Conservation (phyloP, 2,888 invertebrate genomes). For the Ochropacha duplaris region DNA sequence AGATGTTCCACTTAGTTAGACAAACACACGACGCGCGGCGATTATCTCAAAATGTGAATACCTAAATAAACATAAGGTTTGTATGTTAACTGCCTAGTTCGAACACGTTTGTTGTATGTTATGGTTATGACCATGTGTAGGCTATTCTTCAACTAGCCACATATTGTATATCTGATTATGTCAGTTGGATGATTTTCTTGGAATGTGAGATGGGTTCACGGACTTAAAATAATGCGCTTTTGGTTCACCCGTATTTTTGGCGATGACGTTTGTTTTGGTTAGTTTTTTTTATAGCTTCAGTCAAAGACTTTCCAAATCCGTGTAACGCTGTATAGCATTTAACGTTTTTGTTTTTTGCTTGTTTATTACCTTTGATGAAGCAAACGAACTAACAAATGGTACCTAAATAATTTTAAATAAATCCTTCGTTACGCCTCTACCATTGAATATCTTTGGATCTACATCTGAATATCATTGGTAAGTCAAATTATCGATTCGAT, state of each 20-base stretch:
- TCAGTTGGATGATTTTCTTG: not conserved
- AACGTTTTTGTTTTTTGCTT: not conserved
- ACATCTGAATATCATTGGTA: no score
- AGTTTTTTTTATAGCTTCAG: not conserved
- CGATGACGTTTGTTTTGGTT: not conserved
- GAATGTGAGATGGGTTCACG: not conserved
- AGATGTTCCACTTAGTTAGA: constrained; percentile 55
- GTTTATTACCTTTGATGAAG: not conserved
- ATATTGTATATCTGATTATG: not conserved
- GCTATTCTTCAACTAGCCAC: not conserved
- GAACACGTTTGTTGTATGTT: constrained; percentile 4
- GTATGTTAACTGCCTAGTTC: constrained; percentile 22
- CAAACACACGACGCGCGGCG: constrained; percentile 42
- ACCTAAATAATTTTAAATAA: not conserved
- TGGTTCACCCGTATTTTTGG: not conserved
- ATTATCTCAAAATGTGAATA: constrained; percentile 36
- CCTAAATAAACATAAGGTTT: constrained; percentile 25
- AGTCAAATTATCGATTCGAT: not conserved
- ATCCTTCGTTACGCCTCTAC: not conserved
- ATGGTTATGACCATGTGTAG: constrained; percentile 1
- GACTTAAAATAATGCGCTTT: not conserved
- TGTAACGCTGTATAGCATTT: not conserved
- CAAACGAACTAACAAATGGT: not conserved
- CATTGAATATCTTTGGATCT: not conserved
- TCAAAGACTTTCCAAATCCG: not conserved